These are phyloP conservation scores for Eulemur albifrons DNA, from an alignment of 2,797 vertebrate genomes.

Conservation along the genomic window DNA sequence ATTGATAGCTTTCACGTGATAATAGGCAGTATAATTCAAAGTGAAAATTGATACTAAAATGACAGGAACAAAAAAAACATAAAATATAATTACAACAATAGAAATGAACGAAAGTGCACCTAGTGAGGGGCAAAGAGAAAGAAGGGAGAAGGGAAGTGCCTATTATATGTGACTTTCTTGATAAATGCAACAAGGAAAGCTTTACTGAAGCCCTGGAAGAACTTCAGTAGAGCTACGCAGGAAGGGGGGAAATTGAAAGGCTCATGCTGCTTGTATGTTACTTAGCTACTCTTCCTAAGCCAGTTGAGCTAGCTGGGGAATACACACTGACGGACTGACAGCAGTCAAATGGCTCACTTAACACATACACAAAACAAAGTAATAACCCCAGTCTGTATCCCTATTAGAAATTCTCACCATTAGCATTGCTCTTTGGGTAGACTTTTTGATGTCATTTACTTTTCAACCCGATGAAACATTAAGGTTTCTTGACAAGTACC, in stretches of 20 bases:
- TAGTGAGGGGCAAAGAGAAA: background rate
- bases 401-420: background rate
- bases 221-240: background rate
- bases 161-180: background rate
- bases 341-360: background rate
- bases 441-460: background rate
- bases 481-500: background rate
- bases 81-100: constrained; percentile 27
- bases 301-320: background rate
- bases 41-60: constrained; percentile 52
- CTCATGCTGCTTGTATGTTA: background rate
- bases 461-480: background rate
- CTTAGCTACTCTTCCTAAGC: background rate
- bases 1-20: constrained; percentile 31
- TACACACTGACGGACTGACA: rapidly evolving
- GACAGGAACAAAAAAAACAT: constrained; percentile 8
- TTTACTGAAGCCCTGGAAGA: background rate
- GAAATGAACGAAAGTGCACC: background rate
- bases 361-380: background rate
- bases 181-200: background rate
- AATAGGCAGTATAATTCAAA: constrained; percentile 31
- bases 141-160: background rate
- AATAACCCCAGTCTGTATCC: background rate
- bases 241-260: background rate
- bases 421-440: background rate